Evolutionary conservation across 2,113 vertebrate species (phyloP).

Genomic region (Lophius piscatorius): DNA sequence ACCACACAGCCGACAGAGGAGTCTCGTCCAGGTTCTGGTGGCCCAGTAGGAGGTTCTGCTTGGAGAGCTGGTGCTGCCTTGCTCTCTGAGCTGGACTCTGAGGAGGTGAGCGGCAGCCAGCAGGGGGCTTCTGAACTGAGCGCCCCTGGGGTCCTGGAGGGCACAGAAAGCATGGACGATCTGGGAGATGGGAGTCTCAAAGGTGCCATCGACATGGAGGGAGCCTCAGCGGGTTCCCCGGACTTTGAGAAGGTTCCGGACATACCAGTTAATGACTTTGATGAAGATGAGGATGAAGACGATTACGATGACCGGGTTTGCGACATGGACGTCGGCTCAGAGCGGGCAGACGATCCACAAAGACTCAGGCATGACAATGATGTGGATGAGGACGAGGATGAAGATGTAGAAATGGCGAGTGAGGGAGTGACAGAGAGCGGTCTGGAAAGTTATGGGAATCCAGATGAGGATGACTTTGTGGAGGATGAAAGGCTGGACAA

Average conservation of each 20-base stretch:
- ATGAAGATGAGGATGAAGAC: slow-evolving; percentile 58
- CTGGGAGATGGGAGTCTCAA: slow-evolving; percentile 82
- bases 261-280: slow-evolving; percentile 76
- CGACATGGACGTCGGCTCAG: slow-evolving; percentile 83
- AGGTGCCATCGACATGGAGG: slow-evolving; percentile 79
- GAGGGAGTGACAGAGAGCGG: slow-evolving; percentile 82
- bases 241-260: slow-evolving; percentile 81
- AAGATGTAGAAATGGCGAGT: slow-evolving; percentile 84
- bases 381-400: slow-evolving; percentile 73
- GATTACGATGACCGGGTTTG: slow-evolving; percentile 73
- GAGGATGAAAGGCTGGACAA: slow-evolving; percentile 81
- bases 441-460: slow-evolving; percentile 82
- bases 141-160: slow-evolving; percentile 81
- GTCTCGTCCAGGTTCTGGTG: slow-evolving; percentile 79
- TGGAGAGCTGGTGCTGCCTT: slow-evolving; percentile 73
- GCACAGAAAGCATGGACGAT: slow-evolving; percentile 82
- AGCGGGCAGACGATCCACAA: slow-evolving; percentile 69
- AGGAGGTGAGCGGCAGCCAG: slow-evolving; percentile 82
- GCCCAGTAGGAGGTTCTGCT: slow-evolving; percentile 62
- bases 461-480: slow-evolving; percentile 80
- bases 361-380: slow-evolving; percentile 69
- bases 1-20: slow-evolving; percentile 82
- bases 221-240: slow-evolving; percentile 77
- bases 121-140: slow-evolving; percentile 81
- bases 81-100: slow-evolving; percentile 81